phyloP scores from a whole-genome alignment of 2,113 vertebrate species.

The Engystomops pustulosus region DNA sequence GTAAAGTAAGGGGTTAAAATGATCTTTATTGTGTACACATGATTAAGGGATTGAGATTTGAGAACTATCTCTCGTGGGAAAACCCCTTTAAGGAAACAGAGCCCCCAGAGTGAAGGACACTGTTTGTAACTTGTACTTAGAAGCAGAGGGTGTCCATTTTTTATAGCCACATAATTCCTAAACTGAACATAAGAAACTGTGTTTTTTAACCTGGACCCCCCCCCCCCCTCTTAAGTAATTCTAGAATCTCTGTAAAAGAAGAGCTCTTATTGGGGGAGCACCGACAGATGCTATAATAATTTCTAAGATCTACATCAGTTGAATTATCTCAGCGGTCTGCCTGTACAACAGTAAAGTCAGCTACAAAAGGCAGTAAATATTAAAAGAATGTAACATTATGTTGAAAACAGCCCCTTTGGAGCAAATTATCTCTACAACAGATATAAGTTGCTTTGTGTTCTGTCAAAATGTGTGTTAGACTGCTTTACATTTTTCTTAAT shows the following conservation, averaged over 20 bases:
- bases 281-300: slow-evolving; percentile 69
- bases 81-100: too few relatives aligned
- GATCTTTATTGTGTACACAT: too few relatives aligned
- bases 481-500: slow-evolving; percentile 66
- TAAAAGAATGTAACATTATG: slow-evolving; percentile 59
- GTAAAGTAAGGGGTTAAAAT: too few relatives aligned
- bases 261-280: not conserved
- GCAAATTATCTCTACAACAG: slow-evolving; percentile 69
- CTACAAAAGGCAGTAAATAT: slow-evolving; percentile 64
- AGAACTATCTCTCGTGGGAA: too few relatives aligned
- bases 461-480: slow-evolving; percentile 60
- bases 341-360: slow-evolving; percentile 67
- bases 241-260: not conserved
- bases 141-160: too few relatives aligned
- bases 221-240: not conserved
- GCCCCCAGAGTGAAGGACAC: too few relatives aligned
- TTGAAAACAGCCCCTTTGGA: slow-evolving; percentile 64
- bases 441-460: slow-evolving; percentile 61
- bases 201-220: too few relatives aligned
- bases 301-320: slow-evolving; percentile 67
- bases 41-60: too few relatives aligned
- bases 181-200: too few relatives aligned
- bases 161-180: too few relatives aligned
- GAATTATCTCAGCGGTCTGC: slow-evolving; percentile 73
- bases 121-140: too few relatives aligned